Evolutionary conservation across 64 coral and sea anemone species (phyloP).

Genomic region (Pocillopora damicornis): DNA sequence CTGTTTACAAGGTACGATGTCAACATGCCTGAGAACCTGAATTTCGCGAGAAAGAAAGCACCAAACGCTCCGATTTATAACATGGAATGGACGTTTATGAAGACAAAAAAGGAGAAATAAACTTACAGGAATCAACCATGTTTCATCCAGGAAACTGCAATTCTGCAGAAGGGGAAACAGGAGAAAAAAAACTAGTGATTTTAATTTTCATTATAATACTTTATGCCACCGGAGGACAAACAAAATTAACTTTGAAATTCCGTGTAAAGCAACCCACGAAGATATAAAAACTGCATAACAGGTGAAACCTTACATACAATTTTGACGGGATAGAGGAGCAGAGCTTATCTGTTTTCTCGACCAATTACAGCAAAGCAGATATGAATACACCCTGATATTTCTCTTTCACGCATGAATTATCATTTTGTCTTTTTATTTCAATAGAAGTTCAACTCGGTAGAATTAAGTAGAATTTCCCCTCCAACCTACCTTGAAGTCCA

Average conservation of each 20-base stretch:
- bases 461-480: not conserved
- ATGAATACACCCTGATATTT: not conserved
- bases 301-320: too few relatives aligned
- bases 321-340: not conserved
- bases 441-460: too few relatives aligned
- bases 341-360: not conserved
- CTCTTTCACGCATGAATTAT: not conserved
- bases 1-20: slow-evolving; percentile 89
- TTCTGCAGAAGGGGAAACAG: slow-evolving; percentile 42
- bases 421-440: not conserved
- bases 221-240: not conserved
- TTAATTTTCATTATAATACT: not conserved
- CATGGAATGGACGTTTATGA: not conserved
- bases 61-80: not conserved
- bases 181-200: not conserved
- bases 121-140: slow-evolving; percentile 85
- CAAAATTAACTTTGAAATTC: not conserved
- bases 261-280: too few relatives aligned
- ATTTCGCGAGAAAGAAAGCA: not conserved
- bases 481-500: slow-evolving; percentile 75
- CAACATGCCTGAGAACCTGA: slow-evolving; percentile 64
- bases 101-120: not conserved
- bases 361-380: not conserved
- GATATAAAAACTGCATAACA: too few relatives aligned
- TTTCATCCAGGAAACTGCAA: slow-evolving; percentile 77